Base-by-base conservation (phyloP, 2,888 invertebrate species). In the Eustalomyia histrio region DNA sequence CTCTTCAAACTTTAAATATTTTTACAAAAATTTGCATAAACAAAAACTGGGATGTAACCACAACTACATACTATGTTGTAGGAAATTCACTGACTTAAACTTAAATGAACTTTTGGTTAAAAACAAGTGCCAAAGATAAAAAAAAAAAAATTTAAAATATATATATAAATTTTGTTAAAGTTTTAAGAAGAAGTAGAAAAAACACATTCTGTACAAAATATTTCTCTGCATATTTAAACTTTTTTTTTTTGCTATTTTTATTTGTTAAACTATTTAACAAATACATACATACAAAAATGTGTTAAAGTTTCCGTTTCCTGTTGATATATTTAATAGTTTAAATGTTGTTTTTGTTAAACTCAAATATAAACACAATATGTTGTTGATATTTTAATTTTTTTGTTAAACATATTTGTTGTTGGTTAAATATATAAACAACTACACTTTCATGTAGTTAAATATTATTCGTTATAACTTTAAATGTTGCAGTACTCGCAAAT, bases 1-100 rank as follows among this genome's bases (percentile, higher is more conserved):
- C 69, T 71, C 58, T 65, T 65, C 58, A 76, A 76, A 58, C 58
- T 60, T 76, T 60, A 65, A 71, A 55, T 76, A 71, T 71, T 76
- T 65, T n/a, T n/a, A n/a, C 29, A 16, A 71, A 76, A 60, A 60
- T 76, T 65, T 76, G 39, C 60, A 65, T 43, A 71, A 55, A 65
- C 65, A 58, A 50, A 29, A n/a, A 16, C 10, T 24, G 24, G 16
- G 21, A 47, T n/a, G n/a, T 39, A 16, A 39, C 39, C 39, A 47
- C n/a, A 47, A n/a, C 1, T 47, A 47, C n/a, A 7, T 47, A n/a
- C 4, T 47, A 47, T n/a, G n/a, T 47, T 47, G n/a, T 5, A 47
- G 43, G 12, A 39, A 39, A 39, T 39, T 39, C n/a, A 47, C 43
- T 5, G n/a, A n/a, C 43, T 14, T n/a, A n/a, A 47, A n/a, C n/a